Base-by-base conservation (phyloP, 1,140 invertebrate species). In the Xylocopa sonorina region DNA sequence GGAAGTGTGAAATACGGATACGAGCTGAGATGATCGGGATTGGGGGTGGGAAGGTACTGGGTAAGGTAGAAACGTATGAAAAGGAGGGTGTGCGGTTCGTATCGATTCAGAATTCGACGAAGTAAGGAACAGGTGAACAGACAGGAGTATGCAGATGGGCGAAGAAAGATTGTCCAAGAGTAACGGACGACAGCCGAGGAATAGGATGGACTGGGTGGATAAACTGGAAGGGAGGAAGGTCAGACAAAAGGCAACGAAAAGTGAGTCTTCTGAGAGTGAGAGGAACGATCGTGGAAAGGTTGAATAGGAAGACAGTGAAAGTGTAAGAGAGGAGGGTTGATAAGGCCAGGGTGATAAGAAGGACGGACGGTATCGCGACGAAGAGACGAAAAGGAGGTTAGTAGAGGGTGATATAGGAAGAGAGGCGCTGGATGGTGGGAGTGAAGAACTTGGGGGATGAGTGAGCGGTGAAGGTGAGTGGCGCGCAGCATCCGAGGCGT, bases 401-500 rank as follows among this genome's bases (percentile, higher is more conserved):
- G 50, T 16, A 55, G 73, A 46, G 62, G 29, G 62, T 27, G 24
- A 57, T 3, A n/a, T 32, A 53, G 62, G 7, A 12, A n/a, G 10
- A 14, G 53, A 29, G 5, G 16, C 3, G 41, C 24, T 1, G 1
- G 7, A 0, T 18, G 24, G 48, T 18, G 5, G 32, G 58, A 58
- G 21, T 67, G 5, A n/a, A 6, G 32, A 38, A 64, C 38, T 38
- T n/a, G 21, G 14, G 29, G 57, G 43, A 32, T 16, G n/a, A 3
- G 10, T 32, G 41, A 38, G 41, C 16, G 21, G 32, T 27, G 57
- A 38, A 51, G 73, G 63, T 27, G 73, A 67, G 73, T 2, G 51
- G n/a, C 41, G 73, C 73, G 73, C 73, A 76, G 63, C 63, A 76
- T 76, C 73, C 73, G 34, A 76, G 14, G n/a, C 29, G 18, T 68